These are phyloP conservation scores for Boleophthalmus pectinirostris DNA, from an alignment of 2,113 vertebrate genomes.

Conservation along the genomic window DNA sequence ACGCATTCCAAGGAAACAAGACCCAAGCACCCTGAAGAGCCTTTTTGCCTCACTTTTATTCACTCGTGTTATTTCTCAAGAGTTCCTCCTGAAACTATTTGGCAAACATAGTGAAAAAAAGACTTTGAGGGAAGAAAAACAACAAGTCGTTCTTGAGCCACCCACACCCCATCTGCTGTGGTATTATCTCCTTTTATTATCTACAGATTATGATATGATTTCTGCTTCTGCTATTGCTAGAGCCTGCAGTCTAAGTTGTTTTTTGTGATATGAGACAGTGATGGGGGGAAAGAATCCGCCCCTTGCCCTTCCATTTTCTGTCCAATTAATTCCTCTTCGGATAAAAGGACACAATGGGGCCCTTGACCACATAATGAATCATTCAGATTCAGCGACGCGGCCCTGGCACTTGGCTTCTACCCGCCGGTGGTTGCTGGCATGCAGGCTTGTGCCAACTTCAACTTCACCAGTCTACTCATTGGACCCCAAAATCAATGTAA, in stretches of 20 bases:
- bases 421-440: slow-evolving; percentile 79
- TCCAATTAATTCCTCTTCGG: slow-evolving; percentile 99
- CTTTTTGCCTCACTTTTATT: slow-evolving; percentile 74
- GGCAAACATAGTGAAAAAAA: slow-evolving; percentile 75
- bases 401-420: slow-evolving; percentile 81
- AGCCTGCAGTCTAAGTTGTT: slow-evolving; percentile 58
- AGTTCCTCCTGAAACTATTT: slow-evolving; percentile 81
- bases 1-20: slow-evolving; percentile 67
- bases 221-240: slow-evolving; percentile 64
- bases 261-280: slow-evolving; percentile 65
- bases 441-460: slow-evolving; percentile 79
- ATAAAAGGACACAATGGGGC: slow-evolving; percentile 94
- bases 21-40: slow-evolving; percentile 74
- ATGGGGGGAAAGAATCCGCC: slow-evolving; percentile 61
- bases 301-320: slow-evolving; percentile 96
- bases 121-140: slow-evolving; percentile 78
- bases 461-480: slow-evolving; percentile 79
- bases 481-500: slow-evolving; percentile 26
- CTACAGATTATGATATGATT: slow-evolving; percentile 75
- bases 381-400: slow-evolving; percentile 97
- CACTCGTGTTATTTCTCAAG: slow-evolving; percentile 79
- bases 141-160: slow-evolving; percentile 78
- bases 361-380: slow-evolving; percentile 88
- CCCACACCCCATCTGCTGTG: slow-evolving; percentile 83
- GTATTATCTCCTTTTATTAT: slow-evolving; percentile 81